These are phyloP conservation scores for Scytalopus superciliaris DNA, from an alignment of 2,113 vertebrate genomes.

Conservation along the genomic window DNA sequence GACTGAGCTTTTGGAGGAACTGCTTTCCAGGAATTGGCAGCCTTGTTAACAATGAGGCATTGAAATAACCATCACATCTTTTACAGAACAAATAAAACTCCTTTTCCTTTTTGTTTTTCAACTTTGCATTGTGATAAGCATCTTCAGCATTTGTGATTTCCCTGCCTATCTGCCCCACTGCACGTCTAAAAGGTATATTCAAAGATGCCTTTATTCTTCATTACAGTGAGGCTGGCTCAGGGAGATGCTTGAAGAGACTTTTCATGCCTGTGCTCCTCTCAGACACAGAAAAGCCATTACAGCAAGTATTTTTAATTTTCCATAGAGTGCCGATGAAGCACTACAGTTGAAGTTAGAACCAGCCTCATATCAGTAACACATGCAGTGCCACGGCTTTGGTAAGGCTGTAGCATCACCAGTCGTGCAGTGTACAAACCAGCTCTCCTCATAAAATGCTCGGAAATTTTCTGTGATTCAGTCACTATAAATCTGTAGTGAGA, in stretches of 20 bases:
- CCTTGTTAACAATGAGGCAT: not conserved
- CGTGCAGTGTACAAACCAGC: not conserved
- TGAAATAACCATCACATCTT: not conserved
- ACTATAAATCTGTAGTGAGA: not conserved
- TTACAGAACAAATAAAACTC: not conserved
- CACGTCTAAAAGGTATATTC: not conserved
- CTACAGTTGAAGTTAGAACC: not conserved
- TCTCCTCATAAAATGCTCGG: slow-evolving; percentile 10
- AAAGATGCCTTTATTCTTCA: not conserved
- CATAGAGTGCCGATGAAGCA: not conserved
- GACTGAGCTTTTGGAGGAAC: not conserved
- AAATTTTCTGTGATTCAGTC: not conserved
- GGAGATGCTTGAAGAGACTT: not conserved
- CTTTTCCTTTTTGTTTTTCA: not conserved
- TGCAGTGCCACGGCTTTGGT: not conserved
- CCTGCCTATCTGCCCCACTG: not conserved
- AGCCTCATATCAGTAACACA: not conserved
- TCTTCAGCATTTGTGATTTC: not conserved
- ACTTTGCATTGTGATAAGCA: not conserved
- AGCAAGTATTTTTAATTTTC: not conserved
- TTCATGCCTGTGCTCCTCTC: accelerated
- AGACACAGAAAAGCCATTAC: not conserved
- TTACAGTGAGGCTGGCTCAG: not conserved
- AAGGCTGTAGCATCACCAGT: not conserved
- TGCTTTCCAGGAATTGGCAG: not conserved